These are phyloP conservation scores for Cyclophora punctaria DNA, from an alignment of 2,888 invertebrate species.

Conservation along the genomic window DNA sequence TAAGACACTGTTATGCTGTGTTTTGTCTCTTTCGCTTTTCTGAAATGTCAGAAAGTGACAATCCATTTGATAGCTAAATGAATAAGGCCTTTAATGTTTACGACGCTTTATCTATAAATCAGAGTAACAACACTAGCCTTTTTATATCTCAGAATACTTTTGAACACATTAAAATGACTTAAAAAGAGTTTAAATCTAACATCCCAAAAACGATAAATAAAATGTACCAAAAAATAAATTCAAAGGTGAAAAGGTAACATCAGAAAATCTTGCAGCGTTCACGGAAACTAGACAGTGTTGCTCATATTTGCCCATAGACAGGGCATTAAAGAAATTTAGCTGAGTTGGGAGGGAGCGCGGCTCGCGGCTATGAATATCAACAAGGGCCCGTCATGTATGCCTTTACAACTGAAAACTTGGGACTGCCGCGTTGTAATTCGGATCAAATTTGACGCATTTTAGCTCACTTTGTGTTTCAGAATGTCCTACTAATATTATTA, in stretches of 20 bases:
- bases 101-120: too few relatives aligned
- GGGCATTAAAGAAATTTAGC: constrained; percentile 62
- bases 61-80: too few relatives aligned
- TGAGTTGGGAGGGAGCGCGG: constrained; percentile 39
- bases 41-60: too few relatives aligned
- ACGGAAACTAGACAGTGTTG: constrained; percentile 17
- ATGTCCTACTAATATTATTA: too few relatives aligned
- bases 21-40: too few relatives aligned
- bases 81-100: too few relatives aligned
- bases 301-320: constrained; percentile 49
- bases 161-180: too few relatives aligned
- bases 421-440: constrained; percentile 10
- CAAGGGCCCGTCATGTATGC: constrained; percentile 34
- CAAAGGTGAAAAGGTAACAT: neutral
- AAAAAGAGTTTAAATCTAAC: too few relatives aligned
- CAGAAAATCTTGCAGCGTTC: neutral
- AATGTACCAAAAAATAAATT: neutral
- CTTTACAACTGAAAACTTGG: constrained; percentile 39
- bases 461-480: neutral
- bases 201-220: too few relatives aligned
- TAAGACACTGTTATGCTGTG: too few relatives aligned
- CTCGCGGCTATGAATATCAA: constrained; percentile 58
- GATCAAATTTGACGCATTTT: neutral
- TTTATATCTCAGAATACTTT: too few relatives aligned
- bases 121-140: too few relatives aligned